Base-by-base conservation (phyloP, 2,888 invertebrate species). In the Hypsopygia costalis region DNA sequence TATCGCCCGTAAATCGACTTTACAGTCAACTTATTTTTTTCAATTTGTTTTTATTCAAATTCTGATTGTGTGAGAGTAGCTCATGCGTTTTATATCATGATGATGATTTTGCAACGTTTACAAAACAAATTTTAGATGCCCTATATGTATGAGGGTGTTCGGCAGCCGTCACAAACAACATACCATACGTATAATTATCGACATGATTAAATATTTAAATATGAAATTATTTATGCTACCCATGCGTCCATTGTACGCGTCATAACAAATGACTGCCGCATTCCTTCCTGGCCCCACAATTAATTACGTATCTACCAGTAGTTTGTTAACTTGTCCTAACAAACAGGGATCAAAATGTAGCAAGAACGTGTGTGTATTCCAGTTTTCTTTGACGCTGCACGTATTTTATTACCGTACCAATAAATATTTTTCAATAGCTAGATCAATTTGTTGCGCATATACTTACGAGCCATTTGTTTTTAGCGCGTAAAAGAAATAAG, bases 251-350 rank as follows among this genome's bases (percentile, higher is more conserved):
- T 51, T 43, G 62, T 68, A 57, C 62, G 71, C 73, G 70, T 73
- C 65, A 73, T 75, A 72, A 74, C 68, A 70, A 74, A 71, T 69
- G 70, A 64, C 78, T 83, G 62, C 82, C 86, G 86, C 86, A 86
- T 87, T 85, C 86, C 22, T 87, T 85, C 86, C 28, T 41, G 30
- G 51, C 59, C 55, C 51, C 66, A 67, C 60, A 62, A 58, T 53
- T 74, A 71, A 80, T 78, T 76, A 69, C 59, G 63, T 53, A 66
- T 49, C 58, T 46, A n/a, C n/a, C n/a, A n/a, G n/a, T n/a, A 52
- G 62, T 61, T 55, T 59, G 57, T 61, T 64, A 62, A 58, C 56
- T 54, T 41, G 48, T 46, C 44, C 37, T 11, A 38, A 25, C 12
- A 21, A 6, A 6, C 30, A 20, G 22, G 12, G 28, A 35, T 35